Evolutionary conservation across 1,140 invertebrate genomes (phyloP).

Genomic region (Scaptomyza graminum): DNA sequence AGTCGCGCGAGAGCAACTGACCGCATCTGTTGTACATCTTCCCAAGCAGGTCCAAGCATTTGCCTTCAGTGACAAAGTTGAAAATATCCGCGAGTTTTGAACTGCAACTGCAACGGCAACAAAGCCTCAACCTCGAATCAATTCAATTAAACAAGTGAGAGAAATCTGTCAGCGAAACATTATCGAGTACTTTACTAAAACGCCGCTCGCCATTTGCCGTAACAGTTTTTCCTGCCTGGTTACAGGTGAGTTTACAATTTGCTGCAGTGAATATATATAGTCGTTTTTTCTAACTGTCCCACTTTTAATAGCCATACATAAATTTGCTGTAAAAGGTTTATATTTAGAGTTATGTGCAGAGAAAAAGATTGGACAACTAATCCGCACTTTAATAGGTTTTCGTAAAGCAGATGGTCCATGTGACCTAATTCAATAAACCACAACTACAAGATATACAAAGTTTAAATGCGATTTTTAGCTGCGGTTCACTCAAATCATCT

Average conservation of each 20-base stretch:
- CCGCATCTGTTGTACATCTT: conserved; percentile 47
- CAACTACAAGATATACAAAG: too few relatives aligned
- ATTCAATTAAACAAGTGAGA: conserved; percentile 24
- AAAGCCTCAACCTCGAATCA: conserved; percentile 11
- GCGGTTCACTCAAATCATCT: too few relatives aligned
- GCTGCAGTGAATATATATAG: neutral
- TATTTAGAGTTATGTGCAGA: too few relatives aligned
- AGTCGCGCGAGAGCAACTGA: conserved; percentile 72
- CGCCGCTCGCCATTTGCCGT: neutral
- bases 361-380: too few relatives aligned
- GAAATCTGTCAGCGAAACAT: neutral
- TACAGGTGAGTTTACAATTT: conserved; percentile 38
- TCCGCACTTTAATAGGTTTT: neutral
- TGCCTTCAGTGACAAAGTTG: neutral
- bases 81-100: conserved; percentile 18
- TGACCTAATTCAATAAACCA: neutral
- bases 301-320: too few relatives aligned
- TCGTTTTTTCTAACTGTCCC: conserved; percentile 26
- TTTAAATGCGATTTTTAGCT: too few relatives aligned
- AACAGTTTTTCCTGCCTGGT: conserved; percentile 31
- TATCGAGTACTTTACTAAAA: conserved; percentile 4
- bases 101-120: conserved; percentile 6
- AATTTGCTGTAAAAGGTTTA: too few relatives aligned
- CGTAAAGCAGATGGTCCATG: neutral
- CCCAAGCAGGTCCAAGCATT: neutral